These are phyloP conservation scores for Rallus limicola DNA, from an alignment of 2,113 vertebrate genomes.

Conservation along the genomic window DNA sequence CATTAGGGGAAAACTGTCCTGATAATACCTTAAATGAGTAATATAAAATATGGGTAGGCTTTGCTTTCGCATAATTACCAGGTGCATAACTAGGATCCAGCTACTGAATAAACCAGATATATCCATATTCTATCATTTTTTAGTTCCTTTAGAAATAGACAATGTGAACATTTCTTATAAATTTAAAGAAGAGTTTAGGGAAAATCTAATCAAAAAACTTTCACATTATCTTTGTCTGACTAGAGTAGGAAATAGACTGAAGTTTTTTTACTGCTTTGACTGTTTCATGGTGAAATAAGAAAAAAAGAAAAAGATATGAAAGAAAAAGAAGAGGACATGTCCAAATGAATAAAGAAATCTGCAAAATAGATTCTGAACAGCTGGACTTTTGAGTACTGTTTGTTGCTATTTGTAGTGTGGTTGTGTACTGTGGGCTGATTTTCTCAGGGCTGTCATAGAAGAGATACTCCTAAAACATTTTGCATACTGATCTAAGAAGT, in stretches of 20 bases:
- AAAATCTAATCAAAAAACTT: neutral
- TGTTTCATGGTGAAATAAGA: neutral
- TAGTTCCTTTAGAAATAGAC: neutral
- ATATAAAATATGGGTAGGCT: constrained; percentile 41
- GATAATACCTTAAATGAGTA: constrained; percentile 56
- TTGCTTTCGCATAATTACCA: constrained; percentile 32
- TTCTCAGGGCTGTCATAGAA: neutral
- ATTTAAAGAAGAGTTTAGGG: neutral
- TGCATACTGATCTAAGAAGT: neutral
- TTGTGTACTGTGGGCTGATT: neutral
- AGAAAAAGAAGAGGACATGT: neutral
- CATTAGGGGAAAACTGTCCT: constrained; percentile 1
- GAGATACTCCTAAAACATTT: neutral
- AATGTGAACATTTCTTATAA: neutral
- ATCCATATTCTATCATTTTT: neutral
- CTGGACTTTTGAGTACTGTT: neutral
- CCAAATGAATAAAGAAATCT: neutral
- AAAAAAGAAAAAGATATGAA: neutral
- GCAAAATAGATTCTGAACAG: neutral
- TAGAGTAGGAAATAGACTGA: neutral
- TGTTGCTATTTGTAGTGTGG: neutral
- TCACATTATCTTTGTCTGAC: neutral
- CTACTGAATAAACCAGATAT: constrained; percentile 11
- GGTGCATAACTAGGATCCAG: neutral
- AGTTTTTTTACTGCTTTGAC: neutral